A percentile compares a stretch with the other conserved stretches of the same genome.
These are phyloP conservation scores for Akabosia matsudoensis DNA, from an alignment of 1,140 invertebrate species.

Conservation along the genomic window DNA sequence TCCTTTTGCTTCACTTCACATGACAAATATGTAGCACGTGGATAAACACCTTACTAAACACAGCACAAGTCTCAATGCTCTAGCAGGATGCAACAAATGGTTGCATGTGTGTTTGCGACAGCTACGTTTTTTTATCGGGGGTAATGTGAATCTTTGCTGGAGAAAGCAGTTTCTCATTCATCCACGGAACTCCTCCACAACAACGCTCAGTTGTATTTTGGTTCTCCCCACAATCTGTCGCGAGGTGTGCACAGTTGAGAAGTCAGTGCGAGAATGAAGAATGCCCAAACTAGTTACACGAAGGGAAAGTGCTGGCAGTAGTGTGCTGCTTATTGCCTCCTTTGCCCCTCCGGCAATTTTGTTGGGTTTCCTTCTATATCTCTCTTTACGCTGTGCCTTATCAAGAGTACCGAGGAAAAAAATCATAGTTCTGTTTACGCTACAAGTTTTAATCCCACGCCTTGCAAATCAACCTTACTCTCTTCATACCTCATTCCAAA, in stretches of 20 bases:
- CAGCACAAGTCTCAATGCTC: neutral
- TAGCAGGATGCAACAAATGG: conserved; percentile 15
- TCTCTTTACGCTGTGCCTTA: neutral
- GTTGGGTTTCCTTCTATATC: neutral
- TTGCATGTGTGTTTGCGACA: too few relatives aligned
- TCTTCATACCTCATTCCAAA: too few relatives aligned
- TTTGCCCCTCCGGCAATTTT: conserved; percentile 28
- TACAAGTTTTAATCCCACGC: too few relatives aligned
- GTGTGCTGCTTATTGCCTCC: conserved; percentile 31
- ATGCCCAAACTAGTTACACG: conserved; percentile 3
- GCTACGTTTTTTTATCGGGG: too few relatives aligned
- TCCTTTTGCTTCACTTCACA: too few relatives aligned
- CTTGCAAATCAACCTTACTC: too few relatives aligned
- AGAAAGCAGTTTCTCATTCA: neutral
- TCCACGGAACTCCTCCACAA: neutral
- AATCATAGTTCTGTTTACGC: too few relatives aligned
- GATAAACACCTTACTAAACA: too few relatives aligned
- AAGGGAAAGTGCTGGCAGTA: conserved; percentile 42
- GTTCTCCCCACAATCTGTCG: neutral
- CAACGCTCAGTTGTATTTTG: neutral
- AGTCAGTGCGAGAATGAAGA: conserved; percentile 25
- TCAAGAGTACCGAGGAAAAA: too few relatives aligned
- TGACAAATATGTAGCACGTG: too few relatives aligned
- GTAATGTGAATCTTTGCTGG: neutral
- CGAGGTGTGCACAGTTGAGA: conserved; percentile 4